Evolutionary conservation across 1,140 invertebrate species (phyloP).

Genomic region (Trichonephila clavipes): DNA sequence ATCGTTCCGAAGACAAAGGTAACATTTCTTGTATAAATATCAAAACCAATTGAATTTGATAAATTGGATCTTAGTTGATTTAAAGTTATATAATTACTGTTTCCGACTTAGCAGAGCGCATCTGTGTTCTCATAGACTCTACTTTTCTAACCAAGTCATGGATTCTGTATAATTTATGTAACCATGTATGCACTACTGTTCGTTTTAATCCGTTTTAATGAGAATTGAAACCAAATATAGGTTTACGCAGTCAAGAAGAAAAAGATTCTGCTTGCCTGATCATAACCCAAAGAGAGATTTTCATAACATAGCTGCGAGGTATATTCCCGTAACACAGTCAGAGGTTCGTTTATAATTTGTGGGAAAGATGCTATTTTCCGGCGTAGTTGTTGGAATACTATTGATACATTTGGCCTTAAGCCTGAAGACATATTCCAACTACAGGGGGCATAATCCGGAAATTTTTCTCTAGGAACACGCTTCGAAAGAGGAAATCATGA

Average conservation of each 20-base stretch:
- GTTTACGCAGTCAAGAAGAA: not conserved
- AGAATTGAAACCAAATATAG: not conserved
- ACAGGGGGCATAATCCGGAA: not conserved
- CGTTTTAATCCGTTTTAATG: not conserved
- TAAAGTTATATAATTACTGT: not conserved
- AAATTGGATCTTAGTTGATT: not conserved
- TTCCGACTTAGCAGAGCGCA: not conserved
- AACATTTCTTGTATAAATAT: too few relatives aligned
- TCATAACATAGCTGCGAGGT: not conserved
- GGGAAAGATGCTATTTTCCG: constrained; percentile 19
- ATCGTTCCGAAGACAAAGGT: too few relatives aligned
- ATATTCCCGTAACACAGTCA: not conserved
- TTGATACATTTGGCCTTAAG: not conserved
- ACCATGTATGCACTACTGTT: not conserved
- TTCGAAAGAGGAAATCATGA: not conserved
- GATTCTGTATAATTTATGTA: not conserved
- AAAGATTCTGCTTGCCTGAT: not conserved
- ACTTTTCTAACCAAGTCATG: not conserved
- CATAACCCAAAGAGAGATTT: not conserved
- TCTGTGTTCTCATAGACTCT: not conserved
- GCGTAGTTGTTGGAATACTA: not conserved
- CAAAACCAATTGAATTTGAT: too few relatives aligned
- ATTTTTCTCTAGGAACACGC: not conserved
- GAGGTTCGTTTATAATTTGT: not conserved
- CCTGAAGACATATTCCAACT: not conserved